Base-by-base conservation (phyloP, 2,888 invertebrate genomes). In the Euproctis similis region DNA sequence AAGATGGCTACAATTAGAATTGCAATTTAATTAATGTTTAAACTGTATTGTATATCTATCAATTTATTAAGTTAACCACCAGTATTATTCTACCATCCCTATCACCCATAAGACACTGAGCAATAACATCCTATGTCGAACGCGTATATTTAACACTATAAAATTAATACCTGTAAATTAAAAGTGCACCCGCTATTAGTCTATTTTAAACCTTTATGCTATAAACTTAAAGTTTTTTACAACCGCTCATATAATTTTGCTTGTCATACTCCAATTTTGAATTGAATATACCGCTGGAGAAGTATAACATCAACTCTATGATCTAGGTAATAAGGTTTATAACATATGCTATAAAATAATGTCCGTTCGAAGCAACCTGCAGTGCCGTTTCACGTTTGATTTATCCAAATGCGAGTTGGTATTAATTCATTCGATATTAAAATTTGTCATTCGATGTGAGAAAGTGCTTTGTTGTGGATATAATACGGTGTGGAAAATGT, bases 381-480 rank as follows among this genome's bases (percentile, higher is more conserved):
- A 41, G 73, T 55, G 53, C 52, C 63, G 62, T 61, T 62, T 64
- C 57, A 57, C 47, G 52, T 66, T 70, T 75, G 73, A 75, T 75
- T 73, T 75, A 75, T 72, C 47, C 58, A 46, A 57, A 69, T 57
- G 53, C 49, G 23, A 45, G 53, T 61, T 54, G 53, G 68, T 70
- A 74, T 76, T 76, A 74, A 75, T 77, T 75, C 77, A 67, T 62
- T 61, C 51, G 70, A 69, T 69, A 77, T n/a, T n/a, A n/a, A n/a
- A n/a, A n/a, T 78, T 78, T 78, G 77, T 77, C 77, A 71, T 72
- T 64, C 56, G 49, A 73, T 59, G 74, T 72, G 75, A 72, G 76
- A 76, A 75, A 76, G 74, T 74, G 66, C 62, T 73, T 67, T 74
- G 75, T 77, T 74, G 75, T 74, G 59, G 50, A 55, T 50, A 49